These are phyloP conservation scores for Cataglyphis rosenhaueri DNA, from an alignment of 2,888 invertebrate genomes.

Conservation along the genomic window DNA sequence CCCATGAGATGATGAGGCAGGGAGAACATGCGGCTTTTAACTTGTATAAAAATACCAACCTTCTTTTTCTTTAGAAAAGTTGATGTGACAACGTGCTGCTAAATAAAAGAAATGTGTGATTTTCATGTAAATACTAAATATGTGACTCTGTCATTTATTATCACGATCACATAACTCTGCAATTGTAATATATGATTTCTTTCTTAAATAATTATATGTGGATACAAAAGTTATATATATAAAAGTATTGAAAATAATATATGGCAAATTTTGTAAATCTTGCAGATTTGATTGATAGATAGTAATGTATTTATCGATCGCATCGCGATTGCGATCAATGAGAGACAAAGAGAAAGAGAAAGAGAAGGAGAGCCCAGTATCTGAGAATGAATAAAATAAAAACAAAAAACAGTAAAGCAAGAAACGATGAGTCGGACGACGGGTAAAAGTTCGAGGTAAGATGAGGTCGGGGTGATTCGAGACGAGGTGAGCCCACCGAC, in stretches of 20 bases:
- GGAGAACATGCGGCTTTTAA: background rate
- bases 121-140: conserved; percentile 11
- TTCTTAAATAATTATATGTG: background rate
- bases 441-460: conserved; percentile 66
- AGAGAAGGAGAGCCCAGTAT: background rate
- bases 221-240: background rate
- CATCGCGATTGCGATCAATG: background rate
- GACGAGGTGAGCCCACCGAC: conserved; percentile 74
- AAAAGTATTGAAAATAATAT: background rate
- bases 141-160: background rate
- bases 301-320: background rate
- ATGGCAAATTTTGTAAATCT: background rate
- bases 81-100: background rate
- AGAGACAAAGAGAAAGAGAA: conserved; percentile 33
- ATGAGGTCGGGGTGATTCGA: conserved; percentile 72
- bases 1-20: background rate
- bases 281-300: background rate
- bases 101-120: background rate
- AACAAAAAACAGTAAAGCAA: conserved; percentile 52
- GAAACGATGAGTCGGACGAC: conserved; percentile 58
- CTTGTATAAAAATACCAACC: background rate
- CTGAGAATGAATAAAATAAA: conserved; percentile 22
- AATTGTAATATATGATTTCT: background rate
- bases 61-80: background rate
- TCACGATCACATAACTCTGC: background rate